These are phyloP conservation scores for Apis cerana DNA, from an alignment of 1,140 invertebrate genomes.

Conservation along the genomic window DNA sequence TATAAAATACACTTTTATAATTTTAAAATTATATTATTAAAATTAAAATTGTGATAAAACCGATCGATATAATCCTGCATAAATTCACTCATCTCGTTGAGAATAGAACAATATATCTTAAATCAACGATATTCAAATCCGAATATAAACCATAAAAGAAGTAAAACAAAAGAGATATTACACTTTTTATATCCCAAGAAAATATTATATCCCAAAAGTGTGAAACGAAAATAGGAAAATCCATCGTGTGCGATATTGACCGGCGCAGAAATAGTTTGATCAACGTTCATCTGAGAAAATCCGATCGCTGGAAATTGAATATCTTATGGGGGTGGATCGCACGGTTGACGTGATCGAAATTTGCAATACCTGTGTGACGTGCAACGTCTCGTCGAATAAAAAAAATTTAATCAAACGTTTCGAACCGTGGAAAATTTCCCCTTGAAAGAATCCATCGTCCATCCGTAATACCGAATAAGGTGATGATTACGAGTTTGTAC, in stretches of 20 bases:
- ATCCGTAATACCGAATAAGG: background rate
- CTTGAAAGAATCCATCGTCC: background rate
- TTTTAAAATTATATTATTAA: no score
- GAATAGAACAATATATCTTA: no score
- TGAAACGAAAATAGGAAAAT: background rate
- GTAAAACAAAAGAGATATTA: no score
- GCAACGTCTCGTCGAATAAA: slow-evolving; percentile 5
- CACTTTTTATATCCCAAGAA: no score
- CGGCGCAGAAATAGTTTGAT: slow-evolving; percentile 2
- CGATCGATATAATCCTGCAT: no score
- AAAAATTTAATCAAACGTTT: slow-evolving; percentile 12
- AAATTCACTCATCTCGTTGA: background rate
- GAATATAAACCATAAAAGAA: no score
- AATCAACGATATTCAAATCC: no score
- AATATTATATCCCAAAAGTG: background rate
- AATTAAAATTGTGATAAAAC: no score
- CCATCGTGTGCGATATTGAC: slow-evolving; percentile 6
- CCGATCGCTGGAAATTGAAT: slow-evolving; percentile 36
- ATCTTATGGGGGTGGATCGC: slow-evolving; percentile 29
- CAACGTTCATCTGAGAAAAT: slow-evolving; percentile 24
- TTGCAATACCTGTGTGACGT: slow-evolving; percentile 20
- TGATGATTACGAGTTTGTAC: background rate
- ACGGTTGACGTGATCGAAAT: slow-evolving; percentile 22
- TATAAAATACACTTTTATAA: no score
- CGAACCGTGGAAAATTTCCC: background rate